These are phyloP conservation scores for Pongo abelii DNA, from an alignment of 2,113 vertebrate genomes.

Conservation along the genomic window DNA sequence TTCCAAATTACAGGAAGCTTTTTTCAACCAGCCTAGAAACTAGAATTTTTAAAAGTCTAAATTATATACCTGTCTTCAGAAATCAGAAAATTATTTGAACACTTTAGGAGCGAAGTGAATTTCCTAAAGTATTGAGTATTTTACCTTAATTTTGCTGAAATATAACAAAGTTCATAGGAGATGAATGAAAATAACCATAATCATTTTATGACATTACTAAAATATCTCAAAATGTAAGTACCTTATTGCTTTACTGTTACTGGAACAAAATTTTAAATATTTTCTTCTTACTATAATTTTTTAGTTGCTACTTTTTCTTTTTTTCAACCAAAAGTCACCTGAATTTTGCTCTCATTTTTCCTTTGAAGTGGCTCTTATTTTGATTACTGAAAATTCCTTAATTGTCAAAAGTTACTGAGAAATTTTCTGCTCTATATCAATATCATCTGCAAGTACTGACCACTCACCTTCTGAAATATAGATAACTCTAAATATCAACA, in stretches of 20 bases:
- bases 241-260: neutral
- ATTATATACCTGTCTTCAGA: neutral
- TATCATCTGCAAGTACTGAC: neutral
- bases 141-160: neutral
- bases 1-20: neutral
- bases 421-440: neutral
- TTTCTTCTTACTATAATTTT: neutral
- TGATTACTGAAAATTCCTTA: neutral
- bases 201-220: neutral
- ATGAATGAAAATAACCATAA: neutral
- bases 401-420: neutral
- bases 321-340: neutral
- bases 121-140: neutral
- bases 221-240: neutral
- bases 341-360: neutral
- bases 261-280: neutral
- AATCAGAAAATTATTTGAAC: neutral
- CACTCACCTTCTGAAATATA: neutral
- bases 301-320: neutral
- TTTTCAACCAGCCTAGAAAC: neutral
- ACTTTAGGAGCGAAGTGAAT: neutral
- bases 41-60: neutral
- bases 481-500: neutral
- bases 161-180: neutral
- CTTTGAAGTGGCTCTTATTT: neutral